Evolutionary conservation across 2,888 invertebrate genomes (phyloP).

Genomic region (Cataglyphis altisquamis): DNA sequence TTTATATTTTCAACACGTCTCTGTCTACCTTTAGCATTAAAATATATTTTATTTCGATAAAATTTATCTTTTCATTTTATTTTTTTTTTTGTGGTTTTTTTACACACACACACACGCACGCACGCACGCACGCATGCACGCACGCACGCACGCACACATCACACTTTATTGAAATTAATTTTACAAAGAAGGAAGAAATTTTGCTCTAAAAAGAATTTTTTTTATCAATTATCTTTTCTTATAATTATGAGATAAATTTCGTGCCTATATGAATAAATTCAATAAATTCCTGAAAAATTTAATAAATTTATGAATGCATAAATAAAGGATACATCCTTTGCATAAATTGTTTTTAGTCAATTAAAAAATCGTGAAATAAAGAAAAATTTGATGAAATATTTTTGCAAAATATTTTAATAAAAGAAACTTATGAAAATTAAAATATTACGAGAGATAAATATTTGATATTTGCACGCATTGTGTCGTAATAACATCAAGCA

Average conservation of each 20-base stretch:
- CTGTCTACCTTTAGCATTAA: neutral
- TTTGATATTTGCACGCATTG: neutral
- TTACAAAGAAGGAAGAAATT: neutral
- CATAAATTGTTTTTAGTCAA: neutral
- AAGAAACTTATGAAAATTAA: neutral
- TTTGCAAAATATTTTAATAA: neutral
- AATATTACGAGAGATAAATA: neutral
- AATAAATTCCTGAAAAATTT: neutral
- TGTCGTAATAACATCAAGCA: neutral
- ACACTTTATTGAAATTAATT: neutral
- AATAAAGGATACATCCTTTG: neutral
- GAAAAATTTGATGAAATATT: neutral
- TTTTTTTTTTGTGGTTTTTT: neutral
- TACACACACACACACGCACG: too few relatives aligned
- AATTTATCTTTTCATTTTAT: neutral
- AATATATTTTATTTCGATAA: slow-evolving; percentile 1
- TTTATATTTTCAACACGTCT: slow-evolving; percentile 6
- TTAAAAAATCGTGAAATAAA: neutral
- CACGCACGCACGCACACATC: too few relatives aligned
- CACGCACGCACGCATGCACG: too few relatives aligned
- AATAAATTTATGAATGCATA: neutral
- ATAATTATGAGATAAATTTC: neutral
- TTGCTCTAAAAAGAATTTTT: neutral
- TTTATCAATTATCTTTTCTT: neutral
- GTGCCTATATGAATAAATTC: neutral